These are phyloP conservation scores for Lucifuga dentata DNA, from an alignment of 2,113 vertebrate genomes.

Conservation along the genomic window DNA sequence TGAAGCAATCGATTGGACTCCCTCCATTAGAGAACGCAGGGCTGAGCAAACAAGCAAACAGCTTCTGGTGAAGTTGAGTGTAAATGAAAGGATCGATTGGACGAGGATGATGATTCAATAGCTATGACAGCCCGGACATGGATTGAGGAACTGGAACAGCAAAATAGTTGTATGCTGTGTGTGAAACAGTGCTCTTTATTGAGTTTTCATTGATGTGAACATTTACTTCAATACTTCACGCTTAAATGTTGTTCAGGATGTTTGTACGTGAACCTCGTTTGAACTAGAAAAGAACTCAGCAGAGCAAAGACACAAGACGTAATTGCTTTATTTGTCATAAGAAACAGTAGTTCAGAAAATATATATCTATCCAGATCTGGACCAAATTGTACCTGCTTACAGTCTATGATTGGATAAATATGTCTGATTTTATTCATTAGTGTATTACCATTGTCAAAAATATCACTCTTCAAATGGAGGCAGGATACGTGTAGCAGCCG, in stretches of 20 bases:
- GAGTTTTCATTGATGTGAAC: neutral
- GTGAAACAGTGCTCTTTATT: neutral
- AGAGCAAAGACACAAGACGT: too few relatives aligned
- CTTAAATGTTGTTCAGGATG: neutral
- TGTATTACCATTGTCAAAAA: too few relatives aligned
- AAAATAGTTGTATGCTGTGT: neutral
- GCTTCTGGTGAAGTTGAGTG: neutral
- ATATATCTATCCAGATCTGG: too few relatives aligned
- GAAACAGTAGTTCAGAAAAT: too few relatives aligned
- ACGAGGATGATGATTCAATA: slow-evolving; percentile 6
- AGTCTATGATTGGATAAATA: too few relatives aligned
- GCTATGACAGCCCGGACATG: neutral
- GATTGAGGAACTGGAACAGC: neutral
- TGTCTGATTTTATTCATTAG: too few relatives aligned
- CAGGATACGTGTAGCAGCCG: too few relatives aligned
- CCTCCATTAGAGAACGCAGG: neutral
- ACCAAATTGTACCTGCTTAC: too few relatives aligned
- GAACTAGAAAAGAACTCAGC: too few relatives aligned
- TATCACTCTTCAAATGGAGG: too few relatives aligned
- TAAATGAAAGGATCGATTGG: slow-evolving; percentile 12
- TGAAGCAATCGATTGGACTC: neutral
- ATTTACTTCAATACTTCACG: neutral
- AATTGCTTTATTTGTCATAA: too few relatives aligned
- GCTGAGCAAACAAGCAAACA: slow-evolving; percentile 1
- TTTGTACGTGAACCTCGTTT: too few relatives aligned